Conservation (phyloP, 2,797 vertebrate species). For the Ataeniobius toweri region DNA sequence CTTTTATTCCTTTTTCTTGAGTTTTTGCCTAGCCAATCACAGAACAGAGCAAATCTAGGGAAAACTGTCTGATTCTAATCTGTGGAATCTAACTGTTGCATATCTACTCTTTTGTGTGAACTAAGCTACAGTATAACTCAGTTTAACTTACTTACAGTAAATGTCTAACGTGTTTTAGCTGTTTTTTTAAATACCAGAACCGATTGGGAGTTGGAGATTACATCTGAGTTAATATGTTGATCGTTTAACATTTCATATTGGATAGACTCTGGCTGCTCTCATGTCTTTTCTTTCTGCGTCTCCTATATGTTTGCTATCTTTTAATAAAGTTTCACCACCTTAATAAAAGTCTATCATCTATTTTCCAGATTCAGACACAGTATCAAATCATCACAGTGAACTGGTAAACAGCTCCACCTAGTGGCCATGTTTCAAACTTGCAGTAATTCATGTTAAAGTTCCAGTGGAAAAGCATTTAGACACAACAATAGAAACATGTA, state of each 20-base stretch:
- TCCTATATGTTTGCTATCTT: constrained; percentile 5
- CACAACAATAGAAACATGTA: too few species aligned
- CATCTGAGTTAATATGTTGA: background rate
- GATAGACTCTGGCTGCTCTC: constrained; percentile 52
- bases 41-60: too few species aligned
- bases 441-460: background rate
- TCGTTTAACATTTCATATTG: background rate
- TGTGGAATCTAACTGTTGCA: too few species aligned
- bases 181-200: background rate
- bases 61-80: too few species aligned
- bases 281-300: constrained; percentile 2
- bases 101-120: too few species aligned
- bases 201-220: background rate
- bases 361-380: constrained; percentile 34
- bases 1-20: too few species aligned
- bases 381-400: background rate
- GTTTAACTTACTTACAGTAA: background rate
- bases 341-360: constrained; percentile 7
- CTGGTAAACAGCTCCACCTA: constrained; percentile 26
- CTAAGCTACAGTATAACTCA: too few species aligned
- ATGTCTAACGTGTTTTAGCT: background rate
- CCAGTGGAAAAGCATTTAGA: background rate
- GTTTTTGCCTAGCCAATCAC: too few species aligned
- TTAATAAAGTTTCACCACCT: constrained; percentile 13
- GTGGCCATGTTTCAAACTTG: background rate